A percentile compares a stretch with the other conserved stretches of the same genome.
These are phyloP conservation scores for Heterocephalus glaber DNA, from an alignment of 2,113 vertebrate species.

Conservation along the genomic window DNA sequence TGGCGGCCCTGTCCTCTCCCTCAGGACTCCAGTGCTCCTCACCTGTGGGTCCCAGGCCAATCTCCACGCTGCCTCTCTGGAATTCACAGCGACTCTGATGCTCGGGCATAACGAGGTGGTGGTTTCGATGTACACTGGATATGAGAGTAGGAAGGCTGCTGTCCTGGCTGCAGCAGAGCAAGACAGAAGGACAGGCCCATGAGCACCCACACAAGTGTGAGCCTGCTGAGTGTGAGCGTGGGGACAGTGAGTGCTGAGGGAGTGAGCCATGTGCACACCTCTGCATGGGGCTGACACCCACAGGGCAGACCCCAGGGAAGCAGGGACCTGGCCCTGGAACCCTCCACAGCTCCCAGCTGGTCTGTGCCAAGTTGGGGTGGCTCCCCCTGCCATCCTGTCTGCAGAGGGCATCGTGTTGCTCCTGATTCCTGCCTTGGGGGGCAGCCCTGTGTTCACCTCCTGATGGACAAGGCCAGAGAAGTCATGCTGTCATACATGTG, in stretches of 20 bases:
- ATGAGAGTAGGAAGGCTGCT: slow-evolving; percentile 95
- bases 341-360: background rate
- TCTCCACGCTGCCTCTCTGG: slow-evolving; percentile 86
- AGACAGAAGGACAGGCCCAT: slow-evolving; percentile 55
- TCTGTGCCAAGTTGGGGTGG: background rate
- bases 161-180: slow-evolving; percentile 90
- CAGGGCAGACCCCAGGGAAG: background rate
- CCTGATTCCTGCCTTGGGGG: background rate
- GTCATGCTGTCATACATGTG: slow-evolving; percentile 69
- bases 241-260: background rate
- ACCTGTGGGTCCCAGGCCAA: slow-evolving; percentile 93
- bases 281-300: background rate
- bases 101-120: slow-evolving; percentile 97
- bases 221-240: background rate
- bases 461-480: slow-evolving; percentile 75
- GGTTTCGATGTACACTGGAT: slow-evolving; percentile 95
- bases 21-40: slow-evolving; percentile 67
- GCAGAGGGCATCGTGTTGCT: background rate
- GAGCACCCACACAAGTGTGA: background rate
- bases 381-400: background rate
- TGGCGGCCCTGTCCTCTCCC: background rate
- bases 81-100: slow-evolving; percentile 92
- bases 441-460: slow-evolving; percentile 40
- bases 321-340: background rate
- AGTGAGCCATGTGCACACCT: background rate